Evolutionary conservation across 1,140 invertebrate genomes (phyloP), one percentile per base, ranked within the genome.

Genomic region (Homarus americanus): DNA sequence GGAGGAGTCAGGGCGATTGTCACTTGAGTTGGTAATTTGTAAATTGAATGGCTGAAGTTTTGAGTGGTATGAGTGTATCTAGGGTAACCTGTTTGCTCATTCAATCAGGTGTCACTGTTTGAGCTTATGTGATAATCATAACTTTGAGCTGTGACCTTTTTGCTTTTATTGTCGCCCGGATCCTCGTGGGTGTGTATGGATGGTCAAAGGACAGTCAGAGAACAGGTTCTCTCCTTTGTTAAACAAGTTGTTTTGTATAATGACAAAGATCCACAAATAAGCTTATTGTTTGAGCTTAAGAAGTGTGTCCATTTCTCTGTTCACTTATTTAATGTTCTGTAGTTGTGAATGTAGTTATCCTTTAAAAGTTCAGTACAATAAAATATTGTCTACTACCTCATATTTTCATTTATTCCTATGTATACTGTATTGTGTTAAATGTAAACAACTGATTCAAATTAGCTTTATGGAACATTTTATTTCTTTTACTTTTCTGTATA

Each of bases 341-440:
- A 91, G 89, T 91, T 91, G 89, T 91, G 89, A 91, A 85, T 80
- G 89, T 91, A 91, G 89, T 86, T 91, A 91, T 91, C 82, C 89
- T 91, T 91, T 86, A 69, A 79, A 91, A 91, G 82, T 85, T 91
- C 83, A 85, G 89, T 91, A 91, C 89, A 91, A 91, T 91, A 91
- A 91, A 91, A 75, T 86, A 91, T 91, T 91, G 89, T 91, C 73
- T 85, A 85, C 66, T 72, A 75, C 41, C n/a, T 17, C 80, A 36
- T 38, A 40, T 90, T 90, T 17, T 58, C 53, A n/a, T n/a, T n/a
- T n/a, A n/a, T n/a, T n/a, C n/a, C n/a, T n/a, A n/a, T n/a, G n/a
- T n/a, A n/a, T n/a, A n/a, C n/a, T n/a, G n/a, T n/a, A n/a, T n/a
- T n/a, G n/a, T n/a, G n/a, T n/a, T n/a, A n/a, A n/a, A n/a, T n/a